Conservation (phyloP, 2,797 vertebrate genomes). For the Hippoglossus hippoglossus region DNA sequence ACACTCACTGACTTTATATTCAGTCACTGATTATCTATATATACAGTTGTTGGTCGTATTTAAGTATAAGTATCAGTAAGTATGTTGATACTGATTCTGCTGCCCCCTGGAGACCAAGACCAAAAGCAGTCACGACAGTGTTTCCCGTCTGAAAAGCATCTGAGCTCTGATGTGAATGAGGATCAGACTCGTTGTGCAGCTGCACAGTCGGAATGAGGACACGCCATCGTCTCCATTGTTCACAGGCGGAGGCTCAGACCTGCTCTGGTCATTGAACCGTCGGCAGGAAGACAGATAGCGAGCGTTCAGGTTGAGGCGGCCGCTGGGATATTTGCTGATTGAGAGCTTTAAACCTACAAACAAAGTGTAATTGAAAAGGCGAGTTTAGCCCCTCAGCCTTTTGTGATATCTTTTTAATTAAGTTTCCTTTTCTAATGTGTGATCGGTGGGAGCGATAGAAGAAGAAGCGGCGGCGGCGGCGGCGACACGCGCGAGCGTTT, state of each 20-base stretch:
- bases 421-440: slow-evolving; percentile 77
- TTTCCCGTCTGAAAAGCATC: no score
- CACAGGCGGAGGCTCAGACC: not conserved
- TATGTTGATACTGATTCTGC: no score
- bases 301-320: slow-evolving; percentile 14
- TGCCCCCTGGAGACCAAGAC: no score
- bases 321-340: slow-evolving; percentile 74
- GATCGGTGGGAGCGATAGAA: slow-evolving; percentile 66
- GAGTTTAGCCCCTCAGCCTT: slow-evolving; percentile 77
- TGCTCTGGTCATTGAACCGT: slow-evolving; percentile 40
- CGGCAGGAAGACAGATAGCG: slow-evolving; percentile 38
- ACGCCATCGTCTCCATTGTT: no score
- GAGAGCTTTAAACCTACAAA: slow-evolving; percentile 75
- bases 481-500: slow-evolving; percentile 56
- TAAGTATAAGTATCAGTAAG: no score
- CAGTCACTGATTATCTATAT: no score
- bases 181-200: no score
- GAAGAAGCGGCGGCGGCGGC: slow-evolving; percentile 36
- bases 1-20: no score
- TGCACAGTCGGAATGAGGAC: no score
- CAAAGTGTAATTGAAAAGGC: slow-evolving; percentile 79
- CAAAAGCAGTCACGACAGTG: no score
- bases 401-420: slow-evolving; percentile 85
- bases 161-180: not conserved
- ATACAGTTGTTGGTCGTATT: no score